These are phyloP conservation scores for Coregonus clupeaformis DNA, from an alignment of 2,113 vertebrate genomes.

Conservation along the genomic window DNA sequence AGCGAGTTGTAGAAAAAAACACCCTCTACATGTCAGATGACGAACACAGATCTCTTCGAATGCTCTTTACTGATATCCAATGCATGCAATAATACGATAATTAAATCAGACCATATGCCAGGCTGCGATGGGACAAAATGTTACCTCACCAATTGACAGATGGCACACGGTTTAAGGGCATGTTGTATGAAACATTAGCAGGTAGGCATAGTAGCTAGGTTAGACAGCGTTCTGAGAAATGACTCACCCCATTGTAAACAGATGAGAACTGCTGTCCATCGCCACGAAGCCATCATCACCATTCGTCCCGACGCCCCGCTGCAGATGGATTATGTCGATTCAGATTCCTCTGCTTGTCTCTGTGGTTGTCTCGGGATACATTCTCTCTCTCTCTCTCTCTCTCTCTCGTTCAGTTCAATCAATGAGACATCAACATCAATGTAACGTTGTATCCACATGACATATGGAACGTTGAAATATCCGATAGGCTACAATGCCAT, in stretches of 20 bases:
- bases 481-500: no score
- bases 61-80: not conserved
- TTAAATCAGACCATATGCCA: not conserved
- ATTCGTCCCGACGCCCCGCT: constrained; percentile 21
- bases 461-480: no score
- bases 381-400: no score
- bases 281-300: constrained; percentile 57
- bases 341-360: not conserved
- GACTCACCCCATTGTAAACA: constrained; percentile 70
- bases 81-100: not conserved
- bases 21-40: not conserved
- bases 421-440: no score
- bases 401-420: not conserved
- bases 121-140: not conserved
- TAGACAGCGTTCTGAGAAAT: not conserved
- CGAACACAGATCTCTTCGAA: not conserved
- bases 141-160: constrained; percentile 22
- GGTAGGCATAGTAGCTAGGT: not conserved
- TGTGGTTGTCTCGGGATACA: not conserved
- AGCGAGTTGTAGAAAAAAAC: not conserved
- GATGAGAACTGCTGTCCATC: constrained; percentile 48
- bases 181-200: not conserved
- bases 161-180: not conserved
- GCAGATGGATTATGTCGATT: constrained; percentile 31
- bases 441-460: no score